Evolutionary conservation across 2,888 invertebrate species (phyloP).

Genomic region (Netelia inedita): DNA sequence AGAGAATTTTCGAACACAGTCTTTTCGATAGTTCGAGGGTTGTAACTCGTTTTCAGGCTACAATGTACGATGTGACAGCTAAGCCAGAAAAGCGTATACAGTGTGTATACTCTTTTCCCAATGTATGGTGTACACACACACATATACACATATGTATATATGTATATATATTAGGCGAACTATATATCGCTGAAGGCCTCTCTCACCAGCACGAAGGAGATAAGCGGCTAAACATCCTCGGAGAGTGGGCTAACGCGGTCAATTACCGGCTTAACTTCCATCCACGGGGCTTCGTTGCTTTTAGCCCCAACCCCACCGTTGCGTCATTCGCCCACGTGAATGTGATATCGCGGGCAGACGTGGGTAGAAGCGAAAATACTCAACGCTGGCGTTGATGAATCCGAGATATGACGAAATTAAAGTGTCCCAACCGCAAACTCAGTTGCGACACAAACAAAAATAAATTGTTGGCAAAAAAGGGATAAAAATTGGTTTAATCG

Average conservation of each 20-base stretch:
- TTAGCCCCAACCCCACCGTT: background rate
- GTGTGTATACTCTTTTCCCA: background rate
- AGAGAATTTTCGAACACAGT: background rate
- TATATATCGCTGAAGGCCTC: background rate
- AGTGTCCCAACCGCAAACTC: background rate
- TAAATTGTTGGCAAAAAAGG: background rate
- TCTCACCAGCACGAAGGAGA: slow-evolving; percentile 36
- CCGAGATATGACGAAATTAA: background rate
- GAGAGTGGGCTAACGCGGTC: slow-evolving; percentile 55
- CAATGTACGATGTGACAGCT: slow-evolving; percentile 4
- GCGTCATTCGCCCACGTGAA: background rate
- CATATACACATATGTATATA: background rate
- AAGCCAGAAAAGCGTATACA: background rate
- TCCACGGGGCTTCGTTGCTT: slow-evolving; percentile 5
- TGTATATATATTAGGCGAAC: background rate
- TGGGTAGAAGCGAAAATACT: background rate
- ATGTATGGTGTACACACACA: background rate
- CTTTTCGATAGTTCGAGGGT: background rate
- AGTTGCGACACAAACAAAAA: background rate
- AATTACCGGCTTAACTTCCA: slow-evolving; percentile 62
- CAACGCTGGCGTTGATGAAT: background rate
- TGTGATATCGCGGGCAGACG: background rate
- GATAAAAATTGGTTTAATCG: background rate
- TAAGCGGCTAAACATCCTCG: slow-evolving; percentile 55
- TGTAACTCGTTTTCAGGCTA: slow-evolving; percentile 12